Conservation (phyloP, 2,888 invertebrate species). For the Gandaritis pyraliata region DNA sequence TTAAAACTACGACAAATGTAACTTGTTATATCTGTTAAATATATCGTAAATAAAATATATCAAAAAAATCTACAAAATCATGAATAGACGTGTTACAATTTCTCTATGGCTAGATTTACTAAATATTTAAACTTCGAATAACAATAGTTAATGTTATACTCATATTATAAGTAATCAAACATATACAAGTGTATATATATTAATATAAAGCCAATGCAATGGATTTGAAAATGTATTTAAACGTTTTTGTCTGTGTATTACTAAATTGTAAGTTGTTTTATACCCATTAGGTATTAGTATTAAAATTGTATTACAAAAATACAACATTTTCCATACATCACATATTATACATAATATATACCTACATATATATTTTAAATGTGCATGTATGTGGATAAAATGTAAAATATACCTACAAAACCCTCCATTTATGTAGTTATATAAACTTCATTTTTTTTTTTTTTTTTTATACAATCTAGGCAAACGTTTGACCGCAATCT, state of each 20-base stretch:
- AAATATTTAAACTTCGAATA: conserved; percentile 12
- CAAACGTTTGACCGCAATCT: too few species aligned
- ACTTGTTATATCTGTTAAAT: background rate
- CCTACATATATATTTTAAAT: too few species aligned
- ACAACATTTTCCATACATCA: background rate
- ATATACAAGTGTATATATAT: conserved; percentile 49
- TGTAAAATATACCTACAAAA: too few species aligned
- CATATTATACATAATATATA: too few species aligned
- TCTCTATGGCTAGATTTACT: conserved; percentile 2
- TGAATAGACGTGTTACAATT: background rate
- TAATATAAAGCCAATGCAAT: conserved; percentile 57
- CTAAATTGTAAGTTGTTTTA: conserved; percentile 29
- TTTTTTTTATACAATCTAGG: too few species aligned
- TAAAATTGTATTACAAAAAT: background rate
- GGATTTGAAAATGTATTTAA: conserved; percentile 74
- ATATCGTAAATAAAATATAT: background rate
- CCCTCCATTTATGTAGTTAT: too few species aligned
- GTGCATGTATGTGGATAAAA: too few species aligned
- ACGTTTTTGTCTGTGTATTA: conserved; percentile 32
- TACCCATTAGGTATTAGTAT: conserved; percentile 28
- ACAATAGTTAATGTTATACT: conserved; percentile 10
- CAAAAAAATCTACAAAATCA: conserved; percentile 4
- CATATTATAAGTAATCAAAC: conserved; percentile 28
- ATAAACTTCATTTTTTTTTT: too few species aligned
- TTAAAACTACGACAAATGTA: conserved; percentile 16